A percentile compares a stretch with the other conserved stretches of the same genome.
Evolutionary conservation across 2,888 invertebrate species (phyloP).

Genomic region (Aethes cnicana): DNA sequence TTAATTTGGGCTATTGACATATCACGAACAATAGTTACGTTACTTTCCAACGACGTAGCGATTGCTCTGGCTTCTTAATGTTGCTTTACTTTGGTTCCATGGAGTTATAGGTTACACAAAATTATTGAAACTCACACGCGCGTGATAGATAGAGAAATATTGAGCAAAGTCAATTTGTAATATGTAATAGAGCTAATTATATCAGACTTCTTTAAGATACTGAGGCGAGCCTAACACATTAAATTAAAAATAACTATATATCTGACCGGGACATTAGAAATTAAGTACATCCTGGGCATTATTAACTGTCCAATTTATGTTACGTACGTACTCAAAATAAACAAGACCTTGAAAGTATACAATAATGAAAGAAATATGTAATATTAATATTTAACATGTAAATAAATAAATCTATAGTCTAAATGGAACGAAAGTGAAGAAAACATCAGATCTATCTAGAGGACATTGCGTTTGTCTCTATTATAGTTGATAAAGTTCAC

Average conservation of each 20-base stretch:
- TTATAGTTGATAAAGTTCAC: conserved; percentile 61
- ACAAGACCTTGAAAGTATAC: conserved; percentile 36
- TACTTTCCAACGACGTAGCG: conserved; percentile 40
- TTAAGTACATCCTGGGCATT: no score
- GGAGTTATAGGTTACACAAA: conserved; percentile 38
- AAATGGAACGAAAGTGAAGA: conserved; percentile 74
- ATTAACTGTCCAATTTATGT: no score
- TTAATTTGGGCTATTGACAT: conserved; percentile 49
- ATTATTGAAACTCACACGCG: conserved; percentile 30
- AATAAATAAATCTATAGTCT: conserved; percentile 52
- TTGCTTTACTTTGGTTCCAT: conserved; percentile 77
- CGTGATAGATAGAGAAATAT: conserved; percentile 25
- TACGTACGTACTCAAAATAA: conserved; percentile 14
- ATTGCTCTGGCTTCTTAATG: conserved; percentile 47
- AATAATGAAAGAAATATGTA: conserved; percentile 41
- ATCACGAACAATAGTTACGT: conserved; percentile 55
- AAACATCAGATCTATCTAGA: conserved; percentile 57
- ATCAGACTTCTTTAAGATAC: conserved; percentile 1
- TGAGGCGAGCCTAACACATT: conserved; percentile 6
- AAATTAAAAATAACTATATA: no score
- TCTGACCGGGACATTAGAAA: no score
- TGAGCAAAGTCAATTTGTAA: conserved; percentile 24
- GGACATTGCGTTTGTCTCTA: conserved; percentile 63
- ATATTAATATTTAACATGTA: conserved; percentile 53
- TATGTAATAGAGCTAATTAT: conserved; percentile 17